Conservation (phyloP, 2,888 invertebrate genomes). For the Scrobipalpa costella region DNA sequence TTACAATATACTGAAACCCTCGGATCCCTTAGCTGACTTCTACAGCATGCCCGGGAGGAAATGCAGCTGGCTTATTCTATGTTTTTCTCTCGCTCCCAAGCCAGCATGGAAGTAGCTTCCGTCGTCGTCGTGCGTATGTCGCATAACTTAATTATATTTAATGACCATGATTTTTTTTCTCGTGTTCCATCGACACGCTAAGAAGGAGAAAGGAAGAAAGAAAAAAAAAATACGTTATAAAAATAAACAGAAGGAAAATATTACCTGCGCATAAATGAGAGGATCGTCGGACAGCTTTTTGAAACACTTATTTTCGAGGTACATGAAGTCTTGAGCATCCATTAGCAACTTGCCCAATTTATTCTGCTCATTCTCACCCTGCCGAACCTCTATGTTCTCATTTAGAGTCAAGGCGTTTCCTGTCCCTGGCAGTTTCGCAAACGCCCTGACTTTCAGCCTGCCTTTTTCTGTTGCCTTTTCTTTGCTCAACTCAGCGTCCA, state of each 20-base stretch:
- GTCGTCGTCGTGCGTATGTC: too few relatives aligned
- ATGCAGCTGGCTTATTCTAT: too few relatives aligned
- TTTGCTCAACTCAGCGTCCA: background rate
- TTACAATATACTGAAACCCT: too few relatives aligned
- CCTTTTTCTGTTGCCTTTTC: background rate
- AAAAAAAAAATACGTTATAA: background rate
- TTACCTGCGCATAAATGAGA: constrained; percentile 19
- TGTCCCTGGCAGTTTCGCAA: background rate
- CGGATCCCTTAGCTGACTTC: too few relatives aligned
- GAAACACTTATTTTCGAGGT: constrained; percentile 5
- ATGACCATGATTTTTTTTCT: too few relatives aligned
- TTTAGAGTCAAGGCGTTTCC: background rate
- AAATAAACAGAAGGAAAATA: background rate
- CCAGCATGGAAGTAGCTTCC: too few relatives aligned
- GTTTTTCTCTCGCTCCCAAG: too few relatives aligned
- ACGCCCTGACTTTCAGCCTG: background rate
- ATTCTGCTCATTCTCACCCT: background rate
- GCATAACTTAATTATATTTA: too few relatives aligned
- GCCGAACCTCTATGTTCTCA: background rate
- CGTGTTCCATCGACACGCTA: too few relatives aligned
- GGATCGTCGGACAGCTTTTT: constrained; percentile 17
- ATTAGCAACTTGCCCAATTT: background rate
- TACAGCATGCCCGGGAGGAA: too few relatives aligned
- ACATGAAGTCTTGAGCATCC: background rate
- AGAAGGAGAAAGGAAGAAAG: too few relatives aligned